These are phyloP conservation scores for Lethrus apterus DNA, from an alignment of 1,140 invertebrate species.

Conservation along the genomic window DNA sequence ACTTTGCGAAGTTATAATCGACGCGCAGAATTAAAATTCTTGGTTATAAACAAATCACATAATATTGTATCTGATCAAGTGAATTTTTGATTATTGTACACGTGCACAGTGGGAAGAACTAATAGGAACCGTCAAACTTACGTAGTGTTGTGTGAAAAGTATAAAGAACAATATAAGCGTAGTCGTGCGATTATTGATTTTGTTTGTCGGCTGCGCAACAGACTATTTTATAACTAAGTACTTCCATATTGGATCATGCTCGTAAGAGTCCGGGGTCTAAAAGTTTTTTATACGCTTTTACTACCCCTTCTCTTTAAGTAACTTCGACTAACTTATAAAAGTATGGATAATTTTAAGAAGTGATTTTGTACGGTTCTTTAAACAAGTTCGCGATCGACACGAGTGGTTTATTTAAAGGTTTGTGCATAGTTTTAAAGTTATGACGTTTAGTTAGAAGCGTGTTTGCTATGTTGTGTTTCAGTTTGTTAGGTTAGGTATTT, in stretches of 20 bases:
- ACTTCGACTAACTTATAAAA: conserved; percentile 20
- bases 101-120: background rate
- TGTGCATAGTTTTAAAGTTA: conserved; percentile 8
- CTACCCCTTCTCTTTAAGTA: conserved; percentile 17
- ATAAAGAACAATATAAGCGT: conserved; percentile 20
- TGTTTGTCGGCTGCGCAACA: conserved; percentile 22
- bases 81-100: background rate
- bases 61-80: background rate
- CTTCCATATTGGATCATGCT: conserved; percentile 24
- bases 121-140: conserved; percentile 5
- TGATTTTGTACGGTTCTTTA: conserved; percentile 3
- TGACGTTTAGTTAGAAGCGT: conserved; percentile 3
- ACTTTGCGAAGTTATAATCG: conserved; percentile 1
- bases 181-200: conserved; percentile 20
- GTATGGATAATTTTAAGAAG: conserved; percentile 11
- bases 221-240: conserved; percentile 23
- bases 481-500: conserved; percentile 21
- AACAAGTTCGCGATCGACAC: background rate
- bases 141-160: conserved; percentile 14
- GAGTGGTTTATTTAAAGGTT: conserved; percentile 4
- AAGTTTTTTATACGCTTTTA: conserved; percentile 25
- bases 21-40: background rate
- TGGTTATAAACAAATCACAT: background rate
- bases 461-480: conserved; percentile 13
- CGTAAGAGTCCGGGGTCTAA: conserved; percentile 20